Evolutionary conservation across 2,888 invertebrate genomes (phyloP), one percentile per base, ranked within the genome.

Genomic region (Sabellastarte sp.): DNA sequence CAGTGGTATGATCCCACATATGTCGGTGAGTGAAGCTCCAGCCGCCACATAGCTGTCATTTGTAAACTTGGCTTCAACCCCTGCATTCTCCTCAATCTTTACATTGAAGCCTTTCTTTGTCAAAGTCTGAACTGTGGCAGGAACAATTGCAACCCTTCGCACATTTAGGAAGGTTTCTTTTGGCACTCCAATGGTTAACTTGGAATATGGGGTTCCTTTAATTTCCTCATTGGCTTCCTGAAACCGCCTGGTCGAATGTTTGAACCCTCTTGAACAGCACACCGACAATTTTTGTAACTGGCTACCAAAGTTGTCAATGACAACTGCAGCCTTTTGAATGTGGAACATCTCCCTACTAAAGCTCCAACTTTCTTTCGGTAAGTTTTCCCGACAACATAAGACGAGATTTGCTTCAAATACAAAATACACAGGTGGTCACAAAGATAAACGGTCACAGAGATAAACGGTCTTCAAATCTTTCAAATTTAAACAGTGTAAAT

Each of bases 161-260:
- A 94, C 94, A 81, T 91, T 90, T 70, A 87, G 87, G 89, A 90
- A 92, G 66, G 88, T 87, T 85, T 94, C 94, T 83, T 92, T 93
- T 0, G 93, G 92, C 32, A 93, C 89, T 30, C 93, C 93, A 76
- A 94, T 88, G 55, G 88, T 88, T 30, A 94, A 85, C 76, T 91
- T 89, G 57, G 88, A 88, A 84, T 92, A 93, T 2, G 92, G 10
- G 20, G 20, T 41, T 10, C 41, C 41, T 20, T 20, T 10, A 10
- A 20, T 10, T 41, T 10, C 41, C 20, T 41, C 41, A 10, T 41
- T 10, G 10, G 41, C 41, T 15, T 41, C 41, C 41, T 41, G 41
- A 41, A 41, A 20, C 41, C 41, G 10, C 3, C 75, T 70, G 15
- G 74, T 68, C 1, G 78, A 73, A 56, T 75, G 72, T 50, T 75